Conservation (phyloP, 1,140 invertebrate genomes). For the Drosophila kurseongensis region DNA sequence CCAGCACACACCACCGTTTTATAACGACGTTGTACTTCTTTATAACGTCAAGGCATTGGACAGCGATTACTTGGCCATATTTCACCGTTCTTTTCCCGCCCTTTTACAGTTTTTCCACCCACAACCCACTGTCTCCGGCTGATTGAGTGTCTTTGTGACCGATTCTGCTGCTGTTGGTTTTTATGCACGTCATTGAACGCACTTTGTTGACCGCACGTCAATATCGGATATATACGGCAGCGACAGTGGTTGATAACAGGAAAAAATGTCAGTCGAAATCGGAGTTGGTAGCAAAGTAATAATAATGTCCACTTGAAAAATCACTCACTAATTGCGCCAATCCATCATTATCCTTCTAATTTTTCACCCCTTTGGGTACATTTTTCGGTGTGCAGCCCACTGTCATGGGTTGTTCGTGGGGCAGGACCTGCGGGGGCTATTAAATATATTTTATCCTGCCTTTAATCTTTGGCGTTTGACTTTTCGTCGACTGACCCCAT, state of each 20-base stretch:
- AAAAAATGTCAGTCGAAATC: neutral
- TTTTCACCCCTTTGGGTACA: conserved; percentile 12
- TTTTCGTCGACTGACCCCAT: conserved; percentile 78
- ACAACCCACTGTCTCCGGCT: conserved; percentile 41
- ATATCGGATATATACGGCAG: conserved; percentile 53
- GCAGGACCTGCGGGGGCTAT: conserved; percentile 55
- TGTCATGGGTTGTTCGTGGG: conserved; percentile 19
- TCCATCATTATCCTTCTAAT: conserved; percentile 39
- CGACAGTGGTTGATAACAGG: conserved; percentile 43
- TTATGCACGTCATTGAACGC: conserved; percentile 81
- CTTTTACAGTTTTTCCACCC: conserved; percentile 17
- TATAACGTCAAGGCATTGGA: conserved; percentile 63
- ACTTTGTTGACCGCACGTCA: conserved; percentile 81
- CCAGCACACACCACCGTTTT: conserved; percentile 20
- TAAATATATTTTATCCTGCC: conserved; percentile 82
- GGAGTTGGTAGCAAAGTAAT: conserved; percentile 1
- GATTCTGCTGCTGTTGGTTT: conserved; percentile 54
- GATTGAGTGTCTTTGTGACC: conserved; percentile 68
- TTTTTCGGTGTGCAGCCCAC: neutral
- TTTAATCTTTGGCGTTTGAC: conserved; percentile 80
- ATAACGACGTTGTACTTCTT: conserved; percentile 59
- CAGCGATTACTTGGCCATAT: conserved; percentile 81
- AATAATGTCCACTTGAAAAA: conserved; percentile 34
- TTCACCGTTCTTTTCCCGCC: conserved; percentile 51
- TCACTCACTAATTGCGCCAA: conserved; percentile 29